Percentiles rank a stretch among this genome's conserved stretches.
These are phyloP conservation scores for Ganaspis sp. DNA, from an alignment of 1,140 invertebrate species.

Conservation along the genomic window DNA sequence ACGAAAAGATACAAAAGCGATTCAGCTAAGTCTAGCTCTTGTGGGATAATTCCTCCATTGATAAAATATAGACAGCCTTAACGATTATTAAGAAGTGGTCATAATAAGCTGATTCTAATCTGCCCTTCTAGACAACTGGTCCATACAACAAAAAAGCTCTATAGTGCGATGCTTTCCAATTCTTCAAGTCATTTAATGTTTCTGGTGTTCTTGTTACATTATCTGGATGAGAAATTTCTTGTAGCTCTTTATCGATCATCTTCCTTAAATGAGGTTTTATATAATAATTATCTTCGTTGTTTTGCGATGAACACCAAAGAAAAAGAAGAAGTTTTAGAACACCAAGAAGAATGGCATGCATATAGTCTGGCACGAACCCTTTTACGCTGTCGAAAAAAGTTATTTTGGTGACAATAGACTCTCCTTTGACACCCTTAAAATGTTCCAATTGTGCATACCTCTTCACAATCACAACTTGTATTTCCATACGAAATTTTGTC, in stretches of 20 bases:
- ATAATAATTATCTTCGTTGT: background rate
- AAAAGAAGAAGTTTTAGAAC: background rate
- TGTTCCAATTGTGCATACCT: background rate
- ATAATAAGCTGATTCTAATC: conserved; percentile 35
- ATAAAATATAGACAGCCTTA: conserved; percentile 17
- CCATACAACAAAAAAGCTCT: conserved; percentile 37
- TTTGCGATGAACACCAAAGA: background rate
- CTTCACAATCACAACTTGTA: background rate
- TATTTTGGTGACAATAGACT: conserved; percentile 15
- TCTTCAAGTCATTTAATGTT: background rate
- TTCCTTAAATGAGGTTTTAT: background rate
- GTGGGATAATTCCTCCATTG: conserved; percentile 5
- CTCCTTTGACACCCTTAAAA: conserved; percentile 3
- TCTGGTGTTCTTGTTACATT: background rate
- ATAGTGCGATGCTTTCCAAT: conserved; percentile 16
- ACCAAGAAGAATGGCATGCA: too few species aligned
- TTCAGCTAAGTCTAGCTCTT: too few species aligned
- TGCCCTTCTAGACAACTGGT: background rate
- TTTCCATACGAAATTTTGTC: too few species aligned
- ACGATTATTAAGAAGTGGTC: conserved; percentile 36
- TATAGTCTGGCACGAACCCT: conserved; percentile 33
- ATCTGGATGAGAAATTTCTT: background rate
- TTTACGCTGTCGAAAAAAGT: conserved; percentile 1
- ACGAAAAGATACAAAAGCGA: background rate
- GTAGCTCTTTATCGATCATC: conserved; percentile 1